A percentile compares a stretch with the other conserved stretches of the same genome.
These are phyloP conservation scores for Edolisoma coerulescens DNA, from an alignment of 2,113 vertebrate species.

Conservation along the genomic window DNA sequence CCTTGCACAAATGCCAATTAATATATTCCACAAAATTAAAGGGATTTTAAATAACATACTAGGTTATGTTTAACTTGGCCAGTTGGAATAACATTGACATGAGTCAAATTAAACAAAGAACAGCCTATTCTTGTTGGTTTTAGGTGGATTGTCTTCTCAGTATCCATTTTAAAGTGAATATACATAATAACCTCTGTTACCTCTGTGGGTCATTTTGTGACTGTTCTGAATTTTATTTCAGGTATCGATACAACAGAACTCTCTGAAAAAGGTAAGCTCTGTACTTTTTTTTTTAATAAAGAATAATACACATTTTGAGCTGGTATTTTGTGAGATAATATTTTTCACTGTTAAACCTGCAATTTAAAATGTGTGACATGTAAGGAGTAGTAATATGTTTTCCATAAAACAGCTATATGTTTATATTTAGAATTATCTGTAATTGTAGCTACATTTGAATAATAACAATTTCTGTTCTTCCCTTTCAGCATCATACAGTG, in stretches of 20 bases:
- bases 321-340: not conserved
- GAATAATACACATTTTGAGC: not conserved
- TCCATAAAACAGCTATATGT: not conserved
- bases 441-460: not conserved
- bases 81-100: not conserved
- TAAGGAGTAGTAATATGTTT: not conserved
- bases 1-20: not conserved
- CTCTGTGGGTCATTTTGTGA: not conserved
- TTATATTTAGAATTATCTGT: not conserved
- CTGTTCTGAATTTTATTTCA: constrained; percentile 64
- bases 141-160: not conserved
- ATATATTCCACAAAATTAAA: not conserved
- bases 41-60: not conserved
- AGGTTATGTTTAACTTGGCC: not conserved
- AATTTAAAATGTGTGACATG: not conserved
- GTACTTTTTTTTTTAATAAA: not conserved
- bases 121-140: not conserved
- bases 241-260: constrained; percentile 70
- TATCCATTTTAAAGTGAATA: not conserved
- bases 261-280: constrained; percentile 74
- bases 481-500: constrained; percentile 76
- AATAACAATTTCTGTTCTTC: not conserved
- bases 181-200: not conserved
- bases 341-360: not conserved
- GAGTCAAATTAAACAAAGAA: not conserved